Conservation (phyloP, 1,140 invertebrate species). For the Portunus trituberculatus region DNA sequence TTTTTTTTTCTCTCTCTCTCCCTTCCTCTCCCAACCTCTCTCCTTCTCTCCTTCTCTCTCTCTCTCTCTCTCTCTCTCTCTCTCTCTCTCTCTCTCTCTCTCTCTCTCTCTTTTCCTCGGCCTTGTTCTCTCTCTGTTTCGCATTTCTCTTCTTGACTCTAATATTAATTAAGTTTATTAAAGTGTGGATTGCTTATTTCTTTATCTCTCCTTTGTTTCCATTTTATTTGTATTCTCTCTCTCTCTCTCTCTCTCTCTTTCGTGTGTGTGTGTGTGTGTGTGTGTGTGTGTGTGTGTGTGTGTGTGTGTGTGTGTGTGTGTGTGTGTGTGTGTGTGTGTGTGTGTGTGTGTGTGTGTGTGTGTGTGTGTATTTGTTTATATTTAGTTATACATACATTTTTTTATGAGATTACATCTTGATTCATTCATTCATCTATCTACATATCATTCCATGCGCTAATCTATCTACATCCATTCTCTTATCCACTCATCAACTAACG, state of each 20-base stretch:
- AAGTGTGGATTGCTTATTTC: background rate
- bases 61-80: slow-evolving; percentile 39
- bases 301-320: slow-evolving; percentile 45
- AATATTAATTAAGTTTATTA: background rate
- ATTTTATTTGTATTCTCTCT: background rate
- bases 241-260: background rate
- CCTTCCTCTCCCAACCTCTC: background rate
- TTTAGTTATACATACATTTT: background rate
- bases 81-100: background rate
- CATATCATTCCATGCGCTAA: too few relatives aligned
- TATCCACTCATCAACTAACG: too few relatives aligned
- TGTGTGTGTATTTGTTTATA: background rate
- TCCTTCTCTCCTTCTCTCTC: slow-evolving; percentile 27
- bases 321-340: slow-evolving; percentile 45
- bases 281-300: slow-evolving; percentile 26
- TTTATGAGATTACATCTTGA: too few relatives aligned
- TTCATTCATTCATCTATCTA: too few relatives aligned
- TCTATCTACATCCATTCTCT: background rate
- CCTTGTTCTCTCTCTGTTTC: slow-evolving; percentile 25
- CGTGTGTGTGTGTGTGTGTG: background rate
- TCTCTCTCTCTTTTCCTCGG: background rate
- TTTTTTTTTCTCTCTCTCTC: background rate
- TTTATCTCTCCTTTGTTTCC: background rate
- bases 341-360: slow-evolving; percentile 43
- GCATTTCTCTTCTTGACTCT: background rate